Percentiles rank a stretch among this genome's conserved stretches.
These are phyloP conservation scores for Otis tarda DNA, from an alignment of 2,113 vertebrate genomes.

Conservation along the genomic window DNA sequence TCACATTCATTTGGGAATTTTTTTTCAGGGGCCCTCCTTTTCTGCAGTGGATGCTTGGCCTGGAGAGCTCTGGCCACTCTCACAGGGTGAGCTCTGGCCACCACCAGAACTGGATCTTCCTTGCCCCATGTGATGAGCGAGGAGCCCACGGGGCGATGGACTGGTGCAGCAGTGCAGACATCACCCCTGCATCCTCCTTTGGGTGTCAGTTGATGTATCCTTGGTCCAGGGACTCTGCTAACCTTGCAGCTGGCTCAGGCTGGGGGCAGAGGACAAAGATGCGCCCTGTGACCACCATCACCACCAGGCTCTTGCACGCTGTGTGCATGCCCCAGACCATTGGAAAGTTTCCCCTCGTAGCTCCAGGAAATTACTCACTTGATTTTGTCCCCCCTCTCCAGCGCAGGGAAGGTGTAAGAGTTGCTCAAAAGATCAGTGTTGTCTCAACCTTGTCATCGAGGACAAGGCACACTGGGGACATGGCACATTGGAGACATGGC, in stretches of 20 bases:
- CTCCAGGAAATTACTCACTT: neutral
- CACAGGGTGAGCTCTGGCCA: neutral
- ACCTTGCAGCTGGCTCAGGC: neutral
- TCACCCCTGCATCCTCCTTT: neutral
- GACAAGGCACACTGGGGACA: too few relatives aligned
- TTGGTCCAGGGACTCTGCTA: neutral
- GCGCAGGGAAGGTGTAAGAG: neutral
- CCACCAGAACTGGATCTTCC: neutral
- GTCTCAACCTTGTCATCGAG: too few relatives aligned
- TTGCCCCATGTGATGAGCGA: neutral
- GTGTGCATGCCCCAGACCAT: neutral
- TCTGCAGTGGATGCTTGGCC: neutral
- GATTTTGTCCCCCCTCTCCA: neutral
- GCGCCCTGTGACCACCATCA: neutral
- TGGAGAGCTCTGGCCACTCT: neutral
- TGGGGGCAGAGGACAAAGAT: neutral
- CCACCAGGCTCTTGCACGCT: neutral
- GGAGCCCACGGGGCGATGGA: fast-evolving
- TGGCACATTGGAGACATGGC: too few relatives aligned
- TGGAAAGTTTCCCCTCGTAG: neutral
- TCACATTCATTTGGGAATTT: neutral
- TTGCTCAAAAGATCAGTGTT: too few relatives aligned
- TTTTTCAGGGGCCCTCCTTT: neutral
- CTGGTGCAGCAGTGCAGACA: neutral
- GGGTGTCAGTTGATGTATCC: neutral